A percentile compares a stretch with the other conserved stretches of the same genome.
phyloP scores from a whole-genome alignment of 1,140 invertebrate species.

The Papilio dardanus region DNA sequence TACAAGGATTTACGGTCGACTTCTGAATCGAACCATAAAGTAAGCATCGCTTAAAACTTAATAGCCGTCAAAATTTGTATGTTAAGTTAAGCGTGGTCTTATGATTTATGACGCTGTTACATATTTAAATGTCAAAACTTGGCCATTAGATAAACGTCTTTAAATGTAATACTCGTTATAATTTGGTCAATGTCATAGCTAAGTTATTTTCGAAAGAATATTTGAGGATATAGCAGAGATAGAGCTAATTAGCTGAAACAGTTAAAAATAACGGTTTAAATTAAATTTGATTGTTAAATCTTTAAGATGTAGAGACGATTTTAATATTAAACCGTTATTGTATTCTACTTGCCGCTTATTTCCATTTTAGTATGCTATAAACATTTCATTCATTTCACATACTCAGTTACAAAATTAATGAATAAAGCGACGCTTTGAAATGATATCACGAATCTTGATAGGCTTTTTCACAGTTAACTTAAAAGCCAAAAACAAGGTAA shows the following conservation, averaged over 20 bases:
- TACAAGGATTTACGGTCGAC: too few species aligned
- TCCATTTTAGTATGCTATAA: conserved; percentile 22
- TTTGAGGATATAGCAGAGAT: too few species aligned
- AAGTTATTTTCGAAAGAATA: too few species aligned
- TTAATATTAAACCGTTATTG: conserved; percentile 17
- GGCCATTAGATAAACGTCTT: too few species aligned
- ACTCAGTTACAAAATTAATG: conserved; percentile 13
- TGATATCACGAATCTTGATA: conserved; percentile 18
- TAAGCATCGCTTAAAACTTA: too few species aligned
- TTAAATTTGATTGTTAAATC: neutral
- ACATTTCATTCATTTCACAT: neutral
- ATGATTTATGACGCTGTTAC: too few species aligned
- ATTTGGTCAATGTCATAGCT: too few species aligned
- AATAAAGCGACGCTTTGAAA: neutral
- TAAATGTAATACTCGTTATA: too few species aligned
- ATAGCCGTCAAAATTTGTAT: too few species aligned
- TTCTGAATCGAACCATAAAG: too few species aligned
- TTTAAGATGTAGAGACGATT: neutral
- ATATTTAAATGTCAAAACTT: too few species aligned
- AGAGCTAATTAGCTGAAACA: neutral
- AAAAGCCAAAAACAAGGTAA: neutral
- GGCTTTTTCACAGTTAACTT: conserved; percentile 12
- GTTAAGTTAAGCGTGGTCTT: too few species aligned
- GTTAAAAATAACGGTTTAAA: neutral
- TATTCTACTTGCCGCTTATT: neutral